Conservation (phyloP, 2,797 vertebrate species). For the Lophotriccus pileatus region DNA sequence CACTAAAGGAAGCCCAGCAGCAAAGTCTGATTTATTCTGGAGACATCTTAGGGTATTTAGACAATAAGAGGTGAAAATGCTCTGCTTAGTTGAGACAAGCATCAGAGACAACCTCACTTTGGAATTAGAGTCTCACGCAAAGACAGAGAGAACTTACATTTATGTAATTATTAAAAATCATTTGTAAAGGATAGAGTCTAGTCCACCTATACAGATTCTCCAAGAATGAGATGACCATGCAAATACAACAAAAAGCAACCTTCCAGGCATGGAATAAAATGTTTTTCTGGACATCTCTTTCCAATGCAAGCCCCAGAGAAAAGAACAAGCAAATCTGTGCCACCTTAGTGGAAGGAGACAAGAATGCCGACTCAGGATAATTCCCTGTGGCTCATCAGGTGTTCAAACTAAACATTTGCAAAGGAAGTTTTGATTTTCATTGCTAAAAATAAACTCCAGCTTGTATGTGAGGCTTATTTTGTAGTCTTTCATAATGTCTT, state of each 20-base stretch:
- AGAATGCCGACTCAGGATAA: not conserved
- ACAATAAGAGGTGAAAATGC: not conserved
- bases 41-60: not conserved
- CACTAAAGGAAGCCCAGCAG: not conserved
- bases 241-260: not conserved
- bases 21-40: not conserved
- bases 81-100: not conserved
- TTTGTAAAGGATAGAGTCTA: not conserved
- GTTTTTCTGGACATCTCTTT: not conserved
- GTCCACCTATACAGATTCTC: not conserved
- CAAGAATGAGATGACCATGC: not conserved
- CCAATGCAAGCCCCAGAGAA: not conserved
- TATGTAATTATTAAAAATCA: not conserved
- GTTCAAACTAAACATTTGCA: constrained; percentile 55
- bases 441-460: constrained; percentile 45
- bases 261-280: not conserved
- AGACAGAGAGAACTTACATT: not conserved
- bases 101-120: not conserved
- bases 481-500: not conserved
- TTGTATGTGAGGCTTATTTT: not conserved
- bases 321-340: not conserved
- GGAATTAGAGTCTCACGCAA: not conserved
- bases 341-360: not conserved
- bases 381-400: constrained; percentile 29
- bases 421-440: constrained; percentile 49